Percentiles rank a stretch among this genome's conserved stretches.
Conservation (phyloP, 2,888 invertebrate genomes). For the Acanthosepion pharaonis region DNA sequence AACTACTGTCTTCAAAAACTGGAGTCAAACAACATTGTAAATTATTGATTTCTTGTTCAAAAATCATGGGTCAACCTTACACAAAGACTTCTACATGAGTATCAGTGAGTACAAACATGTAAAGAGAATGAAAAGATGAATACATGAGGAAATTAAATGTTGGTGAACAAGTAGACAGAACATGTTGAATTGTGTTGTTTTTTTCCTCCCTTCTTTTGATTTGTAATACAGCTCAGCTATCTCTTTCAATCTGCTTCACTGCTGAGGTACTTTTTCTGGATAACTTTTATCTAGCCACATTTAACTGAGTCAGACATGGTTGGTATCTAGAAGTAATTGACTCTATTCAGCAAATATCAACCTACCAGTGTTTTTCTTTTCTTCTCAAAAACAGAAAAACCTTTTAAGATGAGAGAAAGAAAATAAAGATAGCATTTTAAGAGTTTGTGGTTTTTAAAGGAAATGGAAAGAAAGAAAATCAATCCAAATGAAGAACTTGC, state of each 20-base stretch:
- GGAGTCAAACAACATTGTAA: too few species aligned
- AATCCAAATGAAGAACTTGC: not conserved
- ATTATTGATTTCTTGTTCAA: too few species aligned
- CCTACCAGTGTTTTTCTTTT: not conserved
- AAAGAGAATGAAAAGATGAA: too few species aligned
- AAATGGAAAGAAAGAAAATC: not conserved
- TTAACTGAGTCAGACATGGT: not conserved
- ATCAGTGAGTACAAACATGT: too few species aligned
- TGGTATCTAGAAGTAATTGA: not conserved
- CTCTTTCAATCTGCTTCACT: not conserved
- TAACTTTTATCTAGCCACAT: not conserved
- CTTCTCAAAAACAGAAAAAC: not conserved
- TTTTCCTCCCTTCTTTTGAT: not conserved
- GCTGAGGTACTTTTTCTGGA: not conserved
- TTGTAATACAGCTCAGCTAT: not conserved
- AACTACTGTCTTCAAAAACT: too few species aligned
- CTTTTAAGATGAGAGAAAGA: not conserved
- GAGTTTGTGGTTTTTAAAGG: not conserved
- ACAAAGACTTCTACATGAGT: too few species aligned
- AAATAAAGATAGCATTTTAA: not conserved
- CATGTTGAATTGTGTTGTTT: not conserved
- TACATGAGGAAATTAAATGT: not conserved
- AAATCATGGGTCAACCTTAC: too few species aligned
- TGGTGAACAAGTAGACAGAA: not conserved
- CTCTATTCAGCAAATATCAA: constrained; percentile 4